These are phyloP conservation scores for Patagioenas fasciata DNA, from an alignment of 2,113 vertebrate species.

Conservation along the genomic window DNA sequence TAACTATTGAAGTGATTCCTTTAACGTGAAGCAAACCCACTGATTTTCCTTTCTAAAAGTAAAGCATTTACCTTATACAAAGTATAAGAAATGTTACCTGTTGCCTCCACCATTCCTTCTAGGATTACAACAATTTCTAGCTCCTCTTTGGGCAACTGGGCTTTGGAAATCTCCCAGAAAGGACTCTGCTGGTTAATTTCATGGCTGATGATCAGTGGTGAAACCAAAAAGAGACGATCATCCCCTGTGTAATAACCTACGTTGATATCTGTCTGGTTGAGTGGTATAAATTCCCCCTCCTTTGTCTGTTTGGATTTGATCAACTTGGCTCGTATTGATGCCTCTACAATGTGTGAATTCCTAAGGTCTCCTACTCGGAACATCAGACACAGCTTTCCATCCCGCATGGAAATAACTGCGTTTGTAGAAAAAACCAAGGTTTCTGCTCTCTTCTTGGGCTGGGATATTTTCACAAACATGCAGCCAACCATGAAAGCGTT, in stretches of 20 bases:
- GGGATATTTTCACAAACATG: conserved; percentile 99
- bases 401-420: conserved; percentile 95
- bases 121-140: conserved; percentile 98
- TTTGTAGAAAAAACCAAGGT: conserved; percentile 97
- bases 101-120: conserved; percentile 99
- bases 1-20: conserved; percentile 6
- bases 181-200: conserved; percentile 98
- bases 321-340: conserved; percentile 96
- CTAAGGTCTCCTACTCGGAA: conserved; percentile 97
- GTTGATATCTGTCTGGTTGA: conserved; percentile 98
- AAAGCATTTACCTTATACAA: conserved; percentile 67
- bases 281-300: conserved; percentile 98
- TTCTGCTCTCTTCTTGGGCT: conserved; percentile 98
- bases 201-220: conserved; percentile 97
- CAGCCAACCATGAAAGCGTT: conserved; percentile 99
- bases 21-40: conserved; percentile 31
- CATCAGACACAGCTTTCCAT: conserved; percentile 97
- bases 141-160: conserved; percentile 90
- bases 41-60: conserved; percentile 55
- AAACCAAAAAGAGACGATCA: conserved; percentile 96
- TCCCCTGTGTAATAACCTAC: conserved; percentile 98
- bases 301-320: conserved; percentile 99
- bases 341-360: conserved; percentile 99
- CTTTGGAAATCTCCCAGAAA: conserved; percentile 97
- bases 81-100: conserved; percentile 83